Conservation (phyloP, 2,113 vertebrate species). For the Artemisiospiza belli region DNA sequence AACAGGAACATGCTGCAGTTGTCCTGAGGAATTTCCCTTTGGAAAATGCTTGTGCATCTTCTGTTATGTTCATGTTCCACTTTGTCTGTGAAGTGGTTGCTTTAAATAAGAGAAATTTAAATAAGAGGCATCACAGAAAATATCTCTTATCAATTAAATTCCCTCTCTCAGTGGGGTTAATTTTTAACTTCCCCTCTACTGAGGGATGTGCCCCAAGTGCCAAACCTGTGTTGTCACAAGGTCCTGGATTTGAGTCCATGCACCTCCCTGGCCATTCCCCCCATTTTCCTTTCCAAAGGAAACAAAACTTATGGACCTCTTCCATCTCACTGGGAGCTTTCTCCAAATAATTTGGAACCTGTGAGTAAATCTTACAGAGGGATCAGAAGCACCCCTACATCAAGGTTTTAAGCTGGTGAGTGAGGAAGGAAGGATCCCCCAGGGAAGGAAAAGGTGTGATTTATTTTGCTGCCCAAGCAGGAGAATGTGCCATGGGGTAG, state of each 20-base stretch:
- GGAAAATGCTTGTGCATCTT: background rate
- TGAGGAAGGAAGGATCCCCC: background rate
- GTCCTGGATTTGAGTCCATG: background rate
- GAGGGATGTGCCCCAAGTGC: background rate
- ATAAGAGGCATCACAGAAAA: background rate
- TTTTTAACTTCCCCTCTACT: background rate
- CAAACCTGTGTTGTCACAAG: background rate
- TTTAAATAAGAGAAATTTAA: background rate
- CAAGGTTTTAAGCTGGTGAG: background rate
- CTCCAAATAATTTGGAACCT: background rate
- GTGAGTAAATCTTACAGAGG: background rate
- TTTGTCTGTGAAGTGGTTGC: fast-evolving
- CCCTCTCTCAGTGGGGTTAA: background rate
- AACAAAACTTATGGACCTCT: background rate
- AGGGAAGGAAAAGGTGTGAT: background rate
- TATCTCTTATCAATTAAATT: background rate
- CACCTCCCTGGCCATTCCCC: background rate
- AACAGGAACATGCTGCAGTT: fast-evolving
- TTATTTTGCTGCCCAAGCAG: background rate
- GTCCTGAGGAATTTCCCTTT: background rate
- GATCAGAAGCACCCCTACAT: fast-evolving
- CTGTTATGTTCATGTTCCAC: fast-evolving
- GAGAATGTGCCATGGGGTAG: background rate
- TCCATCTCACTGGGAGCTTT: background rate
- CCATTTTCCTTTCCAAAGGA: background rate